Base-by-base conservation (phyloP, 2,113 vertebrate species). In the Suricata suricatta region DNA sequence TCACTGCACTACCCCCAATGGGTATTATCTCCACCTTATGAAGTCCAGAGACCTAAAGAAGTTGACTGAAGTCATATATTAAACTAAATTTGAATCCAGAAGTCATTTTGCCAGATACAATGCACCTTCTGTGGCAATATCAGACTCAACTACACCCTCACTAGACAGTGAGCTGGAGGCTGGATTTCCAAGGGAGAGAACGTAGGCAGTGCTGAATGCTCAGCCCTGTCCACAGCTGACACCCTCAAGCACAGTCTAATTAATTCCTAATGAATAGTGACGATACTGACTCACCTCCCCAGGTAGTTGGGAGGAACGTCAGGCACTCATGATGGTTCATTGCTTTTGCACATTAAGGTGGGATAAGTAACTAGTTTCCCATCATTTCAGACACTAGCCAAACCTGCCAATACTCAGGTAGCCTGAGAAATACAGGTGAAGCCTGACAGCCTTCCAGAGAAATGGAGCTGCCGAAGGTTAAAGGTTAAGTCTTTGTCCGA, bases 221-320 rank as follows among this genome's bases (percentile, higher is more conserved):
- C 92, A 64, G 83, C 68, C 79, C 81, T 21, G 64, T 85, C 84
- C 60, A 74, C 21, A 50, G 72, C 76, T 93, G 96, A 95, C 88
- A 94, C 92, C 95, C 95, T 69, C 87, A 88, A 69, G 54, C 63
- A 41, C 69, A 90, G 76, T 63, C 90, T 95, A 96, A 95, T 96
- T 96, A 97, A 96, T 97, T 97, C 72, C 92, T 96, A 96, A 97
- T 96, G 93, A 96, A 96, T 82, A 96, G 60, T 90, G 88, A 97
- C 76, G 90, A 93, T 72, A 88, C 88, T 96, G 94, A 98, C 84
- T 98, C 97, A 98, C 90, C 96, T 94, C 93, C 85, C 94, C 50
- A 77, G 66, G 84, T 92, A 97, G 71, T 66, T 81, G 95, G 95
- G 76, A 96, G 64, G 95, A 97, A 98, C 94, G 88, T 82, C 88